Evolutionary conservation across 2,888 invertebrate genomes (phyloP).

Genomic region (Chaitophorus viminalis): DNA sequence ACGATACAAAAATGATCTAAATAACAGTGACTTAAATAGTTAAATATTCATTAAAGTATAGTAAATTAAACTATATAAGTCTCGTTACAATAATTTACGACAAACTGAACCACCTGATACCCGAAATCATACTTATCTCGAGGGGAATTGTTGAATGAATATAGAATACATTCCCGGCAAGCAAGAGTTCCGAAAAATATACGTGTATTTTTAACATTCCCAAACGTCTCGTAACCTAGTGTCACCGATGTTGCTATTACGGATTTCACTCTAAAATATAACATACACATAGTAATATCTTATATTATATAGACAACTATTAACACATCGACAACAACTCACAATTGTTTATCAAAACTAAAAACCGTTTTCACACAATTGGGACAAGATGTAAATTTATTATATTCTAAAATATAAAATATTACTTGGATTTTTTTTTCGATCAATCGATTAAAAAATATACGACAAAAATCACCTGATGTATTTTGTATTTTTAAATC

Average conservation of each 20-base stretch:
- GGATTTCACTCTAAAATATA: slow-evolving; percentile 22
- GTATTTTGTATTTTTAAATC: too few relatives aligned
- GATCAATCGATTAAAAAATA: too few relatives aligned
- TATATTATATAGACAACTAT: background rate
- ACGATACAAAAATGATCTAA: background rate
- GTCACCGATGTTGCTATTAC: slow-evolving; percentile 1
- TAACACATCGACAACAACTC: background rate
- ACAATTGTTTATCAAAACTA: background rate
- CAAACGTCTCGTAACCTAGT: slow-evolving; percentile 43
- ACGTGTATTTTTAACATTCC: slow-evolving; percentile 19
- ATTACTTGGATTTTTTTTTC: too few relatives aligned
- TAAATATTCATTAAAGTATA: background rate
- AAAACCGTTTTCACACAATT: background rate
- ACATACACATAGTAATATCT: slow-evolving; percentile 1
- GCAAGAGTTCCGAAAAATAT: slow-evolving; percentile 3
- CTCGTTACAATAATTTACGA: slow-evolving; percentile 26
- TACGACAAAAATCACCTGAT: too few relatives aligned
- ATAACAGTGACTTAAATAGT: slow-evolving; percentile 5
- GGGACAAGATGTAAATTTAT: too few relatives aligned
- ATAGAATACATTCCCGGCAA: background rate
- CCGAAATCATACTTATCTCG: slow-evolving; percentile 14
- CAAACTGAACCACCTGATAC: slow-evolving; percentile 22
- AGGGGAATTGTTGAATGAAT: background rate
- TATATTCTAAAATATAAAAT: too few relatives aligned
- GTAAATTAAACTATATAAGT: slow-evolving; percentile 10